Percentiles rank a stretch among this genome's conserved stretches.
Evolutionary conservation across 2,888 invertebrate species (phyloP).

Genomic region (Xestoiulus laeticollis): DNA sequence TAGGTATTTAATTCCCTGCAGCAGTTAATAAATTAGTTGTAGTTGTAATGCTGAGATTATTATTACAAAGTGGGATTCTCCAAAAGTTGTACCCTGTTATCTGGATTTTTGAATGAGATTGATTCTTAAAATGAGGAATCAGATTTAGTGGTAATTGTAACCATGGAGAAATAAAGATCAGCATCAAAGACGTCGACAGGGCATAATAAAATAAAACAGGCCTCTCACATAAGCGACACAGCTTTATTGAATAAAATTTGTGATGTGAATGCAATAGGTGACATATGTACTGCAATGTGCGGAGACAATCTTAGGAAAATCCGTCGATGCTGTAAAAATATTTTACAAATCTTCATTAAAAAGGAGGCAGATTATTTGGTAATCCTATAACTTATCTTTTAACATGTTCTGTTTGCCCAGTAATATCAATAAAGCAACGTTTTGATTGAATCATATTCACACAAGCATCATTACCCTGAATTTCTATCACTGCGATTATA

Average conservation of each 20-base stretch:
- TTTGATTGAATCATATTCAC: not conserved
- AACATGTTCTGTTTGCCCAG: too few relatives aligned
- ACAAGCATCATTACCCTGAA: not conserved
- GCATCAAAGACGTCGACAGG: not conserved
- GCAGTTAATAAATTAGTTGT: not conserved
- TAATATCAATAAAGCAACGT: too few relatives aligned
- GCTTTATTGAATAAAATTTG: too few relatives aligned
- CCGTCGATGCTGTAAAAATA: too few relatives aligned
- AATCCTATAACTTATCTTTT: too few relatives aligned
- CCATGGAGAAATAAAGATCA: not conserved
- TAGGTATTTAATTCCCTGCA: conserved; percentile 31
- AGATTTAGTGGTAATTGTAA: not conserved
- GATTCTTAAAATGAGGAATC: not conserved
- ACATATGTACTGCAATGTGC: too few relatives aligned
- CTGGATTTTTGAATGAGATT: not conserved
- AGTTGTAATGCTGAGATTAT: not conserved
- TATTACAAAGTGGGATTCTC: conserved; percentile 3
- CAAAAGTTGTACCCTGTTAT: not conserved
- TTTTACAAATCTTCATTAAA: not conserved
- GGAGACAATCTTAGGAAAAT: too few relatives aligned
- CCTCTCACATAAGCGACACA: not conserved
- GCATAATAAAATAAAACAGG: not conserved
- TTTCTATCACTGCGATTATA: not conserved
- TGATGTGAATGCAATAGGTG: not conserved
- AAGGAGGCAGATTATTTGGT: not conserved